Base-by-base conservation (phyloP, 2,888 invertebrate species). In the Petrolisthes cinctipes region DNA sequence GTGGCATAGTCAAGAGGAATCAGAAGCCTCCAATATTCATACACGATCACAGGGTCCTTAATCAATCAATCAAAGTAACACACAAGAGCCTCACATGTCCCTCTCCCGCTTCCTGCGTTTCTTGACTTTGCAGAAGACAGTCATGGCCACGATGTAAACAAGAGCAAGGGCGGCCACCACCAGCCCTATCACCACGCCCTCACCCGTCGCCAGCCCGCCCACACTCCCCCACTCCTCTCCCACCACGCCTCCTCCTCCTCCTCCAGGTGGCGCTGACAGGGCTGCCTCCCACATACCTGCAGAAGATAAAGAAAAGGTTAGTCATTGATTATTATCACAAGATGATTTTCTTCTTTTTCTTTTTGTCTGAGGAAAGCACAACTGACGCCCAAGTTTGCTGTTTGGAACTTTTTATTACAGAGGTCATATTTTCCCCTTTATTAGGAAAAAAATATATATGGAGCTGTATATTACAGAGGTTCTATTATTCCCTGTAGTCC, bases 141-240 rank as follows among this genome's bases (percentile, higher is more conserved):
- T 78, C 89, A 89, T 86, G 80, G 83, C 87, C 73, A 85, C 83
- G 68, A 89, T 17, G 75, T 89, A 89, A 54, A 83, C 83, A 51
- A 88, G 57, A 71, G 86, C 82, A 9, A 89, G 86, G 79, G 82
- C 82, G 66, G 83, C 56, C 66, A 89, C 87, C 75, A 87, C 85
- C 56, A 83, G 83, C 11, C 88, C 89, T n/a, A 89, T 85, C 54
- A 87, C 83, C 9, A 88, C 83, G 4, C 87, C 88, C n/a, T 86
- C 88, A 0, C 85, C 83, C 61, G 83, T 80, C 54, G 85, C 83
- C 9, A 81, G 80, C 1, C 78, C 81, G 51, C 23, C 51, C 78
- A n/a, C n/a, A n/a, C n/a, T n/a, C n/a, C n/a, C n/a, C n/a, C n/a
- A n/a, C n/a, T n/a, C n/a, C n/a, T n/a, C n/a, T n/a, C n/a, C n/a